Conservation (phyloP, 2,797 vertebrate species). For the Moxostoma hubbsi region DNA sequence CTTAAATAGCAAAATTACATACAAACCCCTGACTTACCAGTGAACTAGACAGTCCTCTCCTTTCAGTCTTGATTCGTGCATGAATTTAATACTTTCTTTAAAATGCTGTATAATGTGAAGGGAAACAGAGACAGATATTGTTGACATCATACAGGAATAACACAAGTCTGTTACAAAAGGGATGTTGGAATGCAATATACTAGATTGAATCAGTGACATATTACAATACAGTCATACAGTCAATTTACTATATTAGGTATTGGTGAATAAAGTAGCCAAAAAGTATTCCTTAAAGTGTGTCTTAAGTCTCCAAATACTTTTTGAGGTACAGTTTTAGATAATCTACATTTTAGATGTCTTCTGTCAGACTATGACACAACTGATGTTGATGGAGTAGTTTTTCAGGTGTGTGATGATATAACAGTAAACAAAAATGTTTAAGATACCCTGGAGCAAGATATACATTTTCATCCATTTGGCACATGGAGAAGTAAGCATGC, state of each 20-base stretch:
- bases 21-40: slow-evolving; percentile 79
- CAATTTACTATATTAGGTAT: not conserved
- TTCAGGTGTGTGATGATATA: too few species aligned
- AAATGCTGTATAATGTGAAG: slow-evolving; percentile 88
- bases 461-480: too few species aligned
- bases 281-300: not conserved
- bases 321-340: too few species aligned
- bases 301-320: too few species aligned
- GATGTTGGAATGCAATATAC: not conserved
- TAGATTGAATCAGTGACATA: not conserved
- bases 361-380: too few species aligned
- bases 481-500: too few species aligned
- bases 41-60: slow-evolving; percentile 93
- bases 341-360: too few species aligned
- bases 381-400: too few species aligned
- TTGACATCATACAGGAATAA: not conserved
- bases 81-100: slow-evolving; percentile 92
- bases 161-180: not conserved
- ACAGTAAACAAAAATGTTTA: too few species aligned
- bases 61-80: slow-evolving; percentile 89
- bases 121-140: slow-evolving; percentile 28
- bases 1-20: not conserved
- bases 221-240: not conserved
- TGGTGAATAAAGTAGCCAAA: not conserved
- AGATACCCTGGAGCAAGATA: too few species aligned